Evolutionary conservation across 2,797 vertebrate genomes (phyloP).

Genomic region (Uromys caudimaculatus): DNA sequence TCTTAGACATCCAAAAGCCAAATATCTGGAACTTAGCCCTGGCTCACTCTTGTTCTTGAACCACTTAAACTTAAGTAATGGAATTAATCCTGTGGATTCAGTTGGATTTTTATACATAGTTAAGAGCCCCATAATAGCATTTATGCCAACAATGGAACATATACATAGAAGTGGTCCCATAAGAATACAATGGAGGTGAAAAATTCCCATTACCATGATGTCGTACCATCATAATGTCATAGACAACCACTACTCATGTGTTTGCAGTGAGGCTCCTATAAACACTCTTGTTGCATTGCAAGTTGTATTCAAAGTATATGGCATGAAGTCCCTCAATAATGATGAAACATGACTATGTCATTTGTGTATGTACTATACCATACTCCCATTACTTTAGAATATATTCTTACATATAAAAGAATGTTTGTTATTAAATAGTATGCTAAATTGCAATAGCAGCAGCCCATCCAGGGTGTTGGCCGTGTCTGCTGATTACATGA

Average conservation of each 20-base stretch:
- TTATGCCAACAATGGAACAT: neutral
- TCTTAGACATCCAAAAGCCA: neutral
- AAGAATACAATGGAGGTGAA: neutral
- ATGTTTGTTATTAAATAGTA: neutral
- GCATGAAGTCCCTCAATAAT: neutral
- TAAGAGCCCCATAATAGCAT: neutral
- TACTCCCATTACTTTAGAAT: neutral
- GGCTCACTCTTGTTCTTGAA: neutral
- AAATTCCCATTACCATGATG: neutral
- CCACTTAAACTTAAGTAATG: neutral
- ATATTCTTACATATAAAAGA: neutral
- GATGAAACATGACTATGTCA: neutral
- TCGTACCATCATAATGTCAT: neutral
- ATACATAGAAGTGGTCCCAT: neutral
- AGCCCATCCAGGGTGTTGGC: neutral
- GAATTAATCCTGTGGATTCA: neutral
- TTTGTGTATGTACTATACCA: neutral
- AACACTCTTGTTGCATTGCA: too few species aligned
- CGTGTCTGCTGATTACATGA: neutral
- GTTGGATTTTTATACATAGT: neutral
- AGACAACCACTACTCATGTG: neutral
- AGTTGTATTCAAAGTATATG: neutral
- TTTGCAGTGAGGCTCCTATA: neutral
- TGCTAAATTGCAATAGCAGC: neutral
- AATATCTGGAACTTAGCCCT: neutral